Conservation (phyloP, 2,888 invertebrate species). For the Andrena fulva region DNA sequence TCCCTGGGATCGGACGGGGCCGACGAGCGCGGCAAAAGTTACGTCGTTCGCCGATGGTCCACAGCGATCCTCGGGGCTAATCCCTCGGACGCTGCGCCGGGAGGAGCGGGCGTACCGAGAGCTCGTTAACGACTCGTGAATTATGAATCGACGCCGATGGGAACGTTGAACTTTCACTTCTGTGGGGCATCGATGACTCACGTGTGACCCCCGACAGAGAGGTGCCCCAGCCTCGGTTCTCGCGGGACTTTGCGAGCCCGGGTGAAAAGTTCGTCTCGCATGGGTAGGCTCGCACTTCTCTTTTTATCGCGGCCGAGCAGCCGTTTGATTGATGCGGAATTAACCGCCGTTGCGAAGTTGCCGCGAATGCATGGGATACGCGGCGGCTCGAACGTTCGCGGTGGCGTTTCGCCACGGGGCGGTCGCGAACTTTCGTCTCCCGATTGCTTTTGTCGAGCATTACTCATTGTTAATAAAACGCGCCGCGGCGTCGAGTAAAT, state of each 20-base stretch:
- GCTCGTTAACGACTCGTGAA: conserved; percentile 36
- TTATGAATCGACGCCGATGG: conserved; percentile 20
- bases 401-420: background rate
- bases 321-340: conserved; percentile 44
- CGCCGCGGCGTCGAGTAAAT: background rate
- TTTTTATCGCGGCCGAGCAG: background rate
- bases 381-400: background rate
- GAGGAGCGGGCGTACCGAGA: background rate
- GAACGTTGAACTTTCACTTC: conserved; percentile 30
- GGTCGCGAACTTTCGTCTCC: background rate
- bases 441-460: background rate
- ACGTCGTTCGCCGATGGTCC: conserved; percentile 29
- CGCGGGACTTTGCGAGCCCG: background rate
- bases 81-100: background rate
- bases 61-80: background rate
- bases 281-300: background rate
- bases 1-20: background rate
- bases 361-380: conserved; percentile 1
- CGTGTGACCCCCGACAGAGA: background rate
- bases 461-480: conserved; percentile 10
- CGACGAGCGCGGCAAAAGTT: conserved; percentile 40
- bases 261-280: background rate
- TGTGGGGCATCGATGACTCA: background rate
- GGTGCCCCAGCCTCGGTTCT: background rate
- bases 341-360: conserved; percentile 31